Evolutionary conservation across 2,113 vertebrate species (phyloP).

Genomic region (Dicentrarchus labrax): DNA sequence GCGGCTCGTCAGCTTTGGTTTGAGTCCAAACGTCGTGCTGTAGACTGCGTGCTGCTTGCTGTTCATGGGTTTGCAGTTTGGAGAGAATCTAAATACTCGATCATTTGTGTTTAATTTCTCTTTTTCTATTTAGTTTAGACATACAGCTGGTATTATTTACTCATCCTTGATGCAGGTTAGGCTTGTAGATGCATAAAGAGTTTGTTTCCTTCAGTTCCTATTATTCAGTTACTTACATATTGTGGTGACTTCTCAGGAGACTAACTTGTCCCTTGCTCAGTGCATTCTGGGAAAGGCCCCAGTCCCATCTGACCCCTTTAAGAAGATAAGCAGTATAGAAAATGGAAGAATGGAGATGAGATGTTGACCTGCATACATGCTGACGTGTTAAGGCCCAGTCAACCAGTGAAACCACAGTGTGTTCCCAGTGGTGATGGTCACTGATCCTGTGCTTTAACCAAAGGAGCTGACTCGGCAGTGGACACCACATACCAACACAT

Average conservation of each 20-base stretch:
- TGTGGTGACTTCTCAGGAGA: constrained; percentile 20
- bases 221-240: constrained; percentile 34
- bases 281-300: constrained; percentile 41
- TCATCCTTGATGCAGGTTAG: constrained; percentile 5
- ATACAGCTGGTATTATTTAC: constrained; percentile 18
- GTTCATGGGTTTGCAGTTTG: constrained; percentile 11
- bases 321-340: constrained; percentile 24
- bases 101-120: constrained; percentile 27
- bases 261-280: background rate
- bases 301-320: constrained; percentile 13
- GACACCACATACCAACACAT: constrained; percentile 18
- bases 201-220: constrained; percentile 11
- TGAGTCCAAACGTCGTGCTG: constrained; percentile 45
- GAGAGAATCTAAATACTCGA: constrained; percentile 20
- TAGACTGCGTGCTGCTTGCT: constrained; percentile 12
- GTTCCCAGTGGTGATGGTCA: constrained; percentile 27
- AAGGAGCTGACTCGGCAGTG: constrained; percentile 49
- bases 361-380: constrained; percentile 14
- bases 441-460: constrained; percentile 24
- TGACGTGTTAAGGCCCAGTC: constrained; percentile 1
- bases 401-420: constrained; percentile 27
- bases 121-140: constrained; percentile 26
- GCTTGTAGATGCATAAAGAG: constrained; percentile 7
- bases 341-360: constrained; percentile 9
- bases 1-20: constrained; percentile 38